Evolutionary conservation across 2,113 vertebrate species (phyloP), one percentile per base, ranked within the genome.

Genomic region (Tetrax tetrax): DNA sequence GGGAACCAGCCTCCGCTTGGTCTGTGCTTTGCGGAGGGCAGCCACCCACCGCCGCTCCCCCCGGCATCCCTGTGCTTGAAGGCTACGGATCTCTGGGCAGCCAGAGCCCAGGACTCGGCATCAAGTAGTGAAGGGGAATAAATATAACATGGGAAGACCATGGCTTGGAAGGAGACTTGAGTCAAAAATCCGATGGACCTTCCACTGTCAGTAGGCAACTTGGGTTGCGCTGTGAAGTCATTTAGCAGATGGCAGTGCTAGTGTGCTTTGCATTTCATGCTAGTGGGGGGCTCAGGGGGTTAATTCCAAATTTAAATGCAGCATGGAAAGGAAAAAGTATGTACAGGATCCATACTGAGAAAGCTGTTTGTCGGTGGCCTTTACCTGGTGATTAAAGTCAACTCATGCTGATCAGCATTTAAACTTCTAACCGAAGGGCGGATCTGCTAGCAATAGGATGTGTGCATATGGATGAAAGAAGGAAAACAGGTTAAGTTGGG

Each of bases 331-430:
- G 57, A 15, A 56, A 77, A 87, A 87, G 43, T 47, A 65, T 2
- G 77, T 51, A 35, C 70, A 87, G 66, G 86, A 63, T 91, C 65
- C 83, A 23, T 47, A 82, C n/a, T 4, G 50, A 61, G 87, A 61
- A 72, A 92, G 66, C 70, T 76, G 81, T 94, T 95, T 95, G 74
- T 76, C 74, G 63, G 70, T 35, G 81, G 74, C 94, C 77, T 95
- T 95, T 91, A 4, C 53, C 53, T 45, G 66, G 87, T 83, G 91
- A 89, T 95, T 96, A 94, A 95, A 89, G 63, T 31, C 72, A 71
- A 1, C 70, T 87, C 93, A 65, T 28, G 96, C 94, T 85, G 96
- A 43, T 93, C 66, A 70, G 69, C 91, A 69, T 82, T 96, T 87
- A 89, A 93, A 91, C 87, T 82, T 93, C 69, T 33, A 93, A 76